Conservation (phyloP, 2,888 invertebrate genomes). For the Spodoptera exigua region DNA sequence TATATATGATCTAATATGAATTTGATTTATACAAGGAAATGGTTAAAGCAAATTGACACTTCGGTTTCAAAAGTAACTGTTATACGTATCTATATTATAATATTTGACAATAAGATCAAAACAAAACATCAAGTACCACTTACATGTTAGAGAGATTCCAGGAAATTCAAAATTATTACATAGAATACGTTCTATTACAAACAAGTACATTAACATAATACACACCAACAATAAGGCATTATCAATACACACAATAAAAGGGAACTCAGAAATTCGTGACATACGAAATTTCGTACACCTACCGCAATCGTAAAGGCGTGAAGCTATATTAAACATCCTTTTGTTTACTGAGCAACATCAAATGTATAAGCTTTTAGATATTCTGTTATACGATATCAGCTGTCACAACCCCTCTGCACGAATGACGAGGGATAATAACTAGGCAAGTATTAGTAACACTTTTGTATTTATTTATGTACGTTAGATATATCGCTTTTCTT, state of each 20-base stretch:
- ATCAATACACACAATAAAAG: constrained; percentile 3
- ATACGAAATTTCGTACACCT: constrained; percentile 8
- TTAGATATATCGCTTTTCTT: constrained; percentile 18
- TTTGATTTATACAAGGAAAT: too few species aligned
- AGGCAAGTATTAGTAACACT: constrained; percentile 45
- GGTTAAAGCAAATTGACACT: too few species aligned
- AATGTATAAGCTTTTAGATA: constrained; percentile 53
- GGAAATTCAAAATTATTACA: too few species aligned
- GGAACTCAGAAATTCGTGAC: constrained; percentile 10
- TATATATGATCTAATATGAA: too few species aligned
- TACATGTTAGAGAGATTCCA: too few species aligned
- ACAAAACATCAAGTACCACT: too few species aligned
- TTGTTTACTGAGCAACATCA: constrained; percentile 54
- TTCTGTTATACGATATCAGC: constrained; percentile 65
- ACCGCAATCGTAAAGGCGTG: constrained; percentile 33
- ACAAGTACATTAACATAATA: not conserved
- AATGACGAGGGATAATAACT: constrained; percentile 73
- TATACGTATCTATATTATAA: too few species aligned
- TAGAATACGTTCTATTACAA: too few species aligned
- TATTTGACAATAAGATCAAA: too few species aligned
- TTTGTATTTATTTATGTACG: constrained; percentile 35
- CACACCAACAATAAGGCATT: not conserved
- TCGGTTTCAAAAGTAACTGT: too few species aligned
- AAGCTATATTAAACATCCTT: constrained; percentile 47
- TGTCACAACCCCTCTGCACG: constrained; percentile 60